Base-by-base conservation (phyloP, 1,140 invertebrate genomes). In the Drosophila trapezifrons region DNA sequence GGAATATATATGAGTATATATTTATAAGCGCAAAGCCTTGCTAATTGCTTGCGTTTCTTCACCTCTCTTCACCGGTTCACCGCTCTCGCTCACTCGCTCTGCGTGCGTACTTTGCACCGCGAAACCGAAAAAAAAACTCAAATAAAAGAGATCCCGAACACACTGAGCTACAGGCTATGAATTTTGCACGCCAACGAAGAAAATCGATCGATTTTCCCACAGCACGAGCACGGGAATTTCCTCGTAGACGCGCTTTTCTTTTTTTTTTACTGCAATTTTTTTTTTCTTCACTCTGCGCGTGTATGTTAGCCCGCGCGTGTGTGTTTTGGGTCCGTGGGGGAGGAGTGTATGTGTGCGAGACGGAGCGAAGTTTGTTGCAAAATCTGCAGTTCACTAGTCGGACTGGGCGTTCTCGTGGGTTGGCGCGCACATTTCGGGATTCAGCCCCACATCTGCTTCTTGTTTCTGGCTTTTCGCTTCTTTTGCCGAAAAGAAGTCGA, bases 161-260 rank as follows among this genome's bases (percentile, higher is more conserved):
- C 18, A 32, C 20, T 49, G 70, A 47, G n/a, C 47, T 37, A 35
- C 18, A 66, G 32, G 25, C 18, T 59, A 43, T 43, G 12, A 64
- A 42, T n/a, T 66, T 65, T 47, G 27, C 51, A 52, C 29, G 35
- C 35, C 62, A 38, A 29, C 18, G 15, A 29, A n/a, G 67, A 56
- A 67, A 69, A 56, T 71, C 64, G 55, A 65, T 65, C 40, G 69
- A 71, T 72, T 72, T 72, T 71, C 69, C 65, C 27, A 70, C 51
- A 32, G 17, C 59, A 46, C 63, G 42, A 20, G 57, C 57, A 59
- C 32, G 52, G 58, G 35, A n/a, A 29, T 20, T 63, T 56, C 59
- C 37, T 43, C 22, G 38, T 17, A 58, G 62, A 65, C 38, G 62
- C 62, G 15, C 29, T 35, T 70, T 54, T 29, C 32, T 13, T 10